A percentile compares a stretch with the other conserved stretches of the same genome.
Conservation (phyloP, 2,113 vertebrate genomes). For the Strix aluco region DNA sequence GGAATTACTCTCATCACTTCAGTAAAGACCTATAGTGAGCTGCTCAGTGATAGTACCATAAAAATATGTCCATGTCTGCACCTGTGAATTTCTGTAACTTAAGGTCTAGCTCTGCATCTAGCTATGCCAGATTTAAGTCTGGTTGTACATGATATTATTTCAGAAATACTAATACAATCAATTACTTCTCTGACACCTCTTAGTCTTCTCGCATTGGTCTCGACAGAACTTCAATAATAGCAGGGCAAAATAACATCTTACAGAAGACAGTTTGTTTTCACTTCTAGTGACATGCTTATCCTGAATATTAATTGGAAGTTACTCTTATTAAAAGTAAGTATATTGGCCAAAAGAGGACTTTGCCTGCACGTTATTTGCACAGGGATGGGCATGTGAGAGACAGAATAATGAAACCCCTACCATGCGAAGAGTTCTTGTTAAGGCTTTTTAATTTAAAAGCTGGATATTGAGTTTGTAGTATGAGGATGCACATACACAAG, state of each 20-base stretch:
- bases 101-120: not conserved
- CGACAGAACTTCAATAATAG: not conserved
- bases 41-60: not conserved
- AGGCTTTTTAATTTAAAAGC: not conserved
- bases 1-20: not conserved
- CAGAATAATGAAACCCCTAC: not conserved
- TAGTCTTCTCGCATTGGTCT: not conserved
- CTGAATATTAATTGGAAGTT: not conserved
- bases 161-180: not conserved
- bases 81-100: not conserved
- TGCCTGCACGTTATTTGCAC: not conserved
- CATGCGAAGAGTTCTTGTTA: not conserved
- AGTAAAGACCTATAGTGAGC: not conserved
- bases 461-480: not conserved
- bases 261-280: not conserved
- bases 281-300: not conserved
- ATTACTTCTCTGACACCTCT: not conserved
- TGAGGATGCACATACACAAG: not conserved
- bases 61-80: not conserved
- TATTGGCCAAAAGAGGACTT: not conserved
- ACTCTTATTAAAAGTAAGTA: not conserved
- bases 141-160: not conserved
- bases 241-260: not conserved
- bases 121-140: not conserved
- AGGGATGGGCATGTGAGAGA: not conserved